Base-by-base conservation (phyloP, 2,797 vertebrate species). In the Gallinago stenura region DNA sequence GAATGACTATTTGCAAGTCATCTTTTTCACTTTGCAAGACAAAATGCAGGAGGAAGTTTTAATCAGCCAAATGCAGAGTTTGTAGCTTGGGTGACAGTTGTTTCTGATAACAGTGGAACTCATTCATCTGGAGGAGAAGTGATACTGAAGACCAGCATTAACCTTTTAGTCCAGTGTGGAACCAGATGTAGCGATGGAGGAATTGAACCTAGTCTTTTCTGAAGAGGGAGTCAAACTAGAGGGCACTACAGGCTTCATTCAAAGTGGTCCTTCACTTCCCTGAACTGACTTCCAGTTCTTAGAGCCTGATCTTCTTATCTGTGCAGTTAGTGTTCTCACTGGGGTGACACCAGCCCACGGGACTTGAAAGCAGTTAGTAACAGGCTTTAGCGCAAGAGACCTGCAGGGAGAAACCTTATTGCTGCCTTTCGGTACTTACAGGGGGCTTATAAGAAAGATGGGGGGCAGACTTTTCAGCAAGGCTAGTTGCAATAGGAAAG, bases 301-400 rank as follows among this genome's bases (percentile, higher is more conserved):
- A 2, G 21, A 77, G 43, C 15, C n/a, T 73, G 58, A 60, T 19
- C 21, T 0, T 1, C 10, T 69, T 31, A 25, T 56, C 46, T 1
- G 0, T 57, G 35, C 30, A 45, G 46, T 35, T 50, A 24, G 15
- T 9, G n/a, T 28, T 75, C 46, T 54, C 26, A 4, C 17, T 28
- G 18, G 15, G 14, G 8, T 43, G 21, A 65, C 7, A 41, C 10
- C 37, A 43, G 62, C 45, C 30, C 35, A 1, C 0, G 1, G 18
- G 26, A 13, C 7, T 22, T 3, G 35, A 51, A 31, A 12, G 6
- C 56, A 21, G 46, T 39, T 50, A 31, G 20, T 28, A 26, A 2
- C 5, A 18, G 65, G 39, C 21, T 54, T 77, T 45, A 20, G 8
- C 2, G 7, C 0, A 0, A 37, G 24, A 72, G 5, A 51, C 20